Conservation (phyloP, 35 echinoderm and acorn worm genomes). For the Ptychodera flava region DNA sequence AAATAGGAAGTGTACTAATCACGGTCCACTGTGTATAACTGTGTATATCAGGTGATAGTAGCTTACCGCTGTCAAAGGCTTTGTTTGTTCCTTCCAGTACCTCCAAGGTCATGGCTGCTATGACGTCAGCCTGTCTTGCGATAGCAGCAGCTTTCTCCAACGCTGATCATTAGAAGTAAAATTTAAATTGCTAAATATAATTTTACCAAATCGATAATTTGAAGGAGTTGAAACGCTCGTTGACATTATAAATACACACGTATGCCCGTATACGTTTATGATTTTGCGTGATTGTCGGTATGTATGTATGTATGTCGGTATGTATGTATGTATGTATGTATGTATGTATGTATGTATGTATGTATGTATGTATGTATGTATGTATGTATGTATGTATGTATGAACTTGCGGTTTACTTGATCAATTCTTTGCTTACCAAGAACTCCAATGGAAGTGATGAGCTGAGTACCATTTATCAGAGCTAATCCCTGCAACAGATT, state of each 20-base stretch:
- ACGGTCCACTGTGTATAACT: neutral
- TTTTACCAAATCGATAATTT: neutral
- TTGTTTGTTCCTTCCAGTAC: conserved; percentile 89
- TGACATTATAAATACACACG: neutral
- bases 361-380: too few species aligned
- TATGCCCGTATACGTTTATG: neutral
- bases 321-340: too few species aligned
- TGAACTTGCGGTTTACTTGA: too few species aligned
- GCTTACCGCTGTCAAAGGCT: conserved; percentile 95
- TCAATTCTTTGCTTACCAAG: conserved; percentile 59
- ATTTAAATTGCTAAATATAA: neutral
- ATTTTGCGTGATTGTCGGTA: neutral
- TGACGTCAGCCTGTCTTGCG: conserved; percentile 79
- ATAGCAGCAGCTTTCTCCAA: conserved; percentile 64
- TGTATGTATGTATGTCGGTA: too few species aligned
- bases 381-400: too few species aligned
- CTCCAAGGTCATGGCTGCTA: conserved; percentile 83
- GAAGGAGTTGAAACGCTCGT: neutral
- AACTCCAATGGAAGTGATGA: conserved; percentile 76
- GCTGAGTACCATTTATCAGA: conserved; percentile 89
- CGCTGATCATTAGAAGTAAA: conserved; percentile 31
- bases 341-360: too few species aligned
- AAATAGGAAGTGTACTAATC: neutral
- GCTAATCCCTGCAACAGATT: conserved; percentile 66
- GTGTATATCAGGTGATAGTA: neutral